phyloP scores from a whole-genome alignment of 1,140 invertebrate species.

The Littorina saxatilis region DNA sequence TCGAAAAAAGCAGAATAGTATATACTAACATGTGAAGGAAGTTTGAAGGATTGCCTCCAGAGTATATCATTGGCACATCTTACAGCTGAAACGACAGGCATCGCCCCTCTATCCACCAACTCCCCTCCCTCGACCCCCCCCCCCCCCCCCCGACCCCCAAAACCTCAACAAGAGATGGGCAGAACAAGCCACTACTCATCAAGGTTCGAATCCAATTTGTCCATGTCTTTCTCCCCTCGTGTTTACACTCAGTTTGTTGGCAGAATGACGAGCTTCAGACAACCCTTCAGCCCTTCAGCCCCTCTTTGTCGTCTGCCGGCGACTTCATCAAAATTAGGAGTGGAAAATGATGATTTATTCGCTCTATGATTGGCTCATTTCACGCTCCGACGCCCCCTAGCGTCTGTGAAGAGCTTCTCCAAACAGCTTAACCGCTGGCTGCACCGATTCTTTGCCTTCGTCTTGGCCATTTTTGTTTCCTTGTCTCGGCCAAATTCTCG shows the following conservation, averaged over 20 bases:
- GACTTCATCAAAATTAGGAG: conserved; percentile 7
- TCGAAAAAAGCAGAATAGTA: too few relatives aligned
- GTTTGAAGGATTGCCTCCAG: too few relatives aligned
- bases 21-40: too few relatives aligned
- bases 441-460: too few relatives aligned
- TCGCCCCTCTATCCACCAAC: neutral
- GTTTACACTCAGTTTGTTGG: neutral
- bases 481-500: too few relatives aligned
- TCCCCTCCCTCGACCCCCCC: neutral
- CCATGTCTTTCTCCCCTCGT: neutral
- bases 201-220: too few relatives aligned
- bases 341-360: conserved; percentile 26
- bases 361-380: conserved; percentile 22
- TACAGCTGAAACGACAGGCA: too few relatives aligned
- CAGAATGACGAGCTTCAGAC: too few relatives aligned
- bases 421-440: too few relatives aligned
- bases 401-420: neutral
- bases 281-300: neutral
- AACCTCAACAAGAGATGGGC: neutral
- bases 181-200: too few relatives aligned
- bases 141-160: neutral
- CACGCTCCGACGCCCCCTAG: neutral
- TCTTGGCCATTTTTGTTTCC: too few relatives aligned
- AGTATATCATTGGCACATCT: too few relatives aligned
- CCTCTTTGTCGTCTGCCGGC: neutral